Conservation (phyloP, 2,113 vertebrate species). For the Balaeniceps rex region DNA sequence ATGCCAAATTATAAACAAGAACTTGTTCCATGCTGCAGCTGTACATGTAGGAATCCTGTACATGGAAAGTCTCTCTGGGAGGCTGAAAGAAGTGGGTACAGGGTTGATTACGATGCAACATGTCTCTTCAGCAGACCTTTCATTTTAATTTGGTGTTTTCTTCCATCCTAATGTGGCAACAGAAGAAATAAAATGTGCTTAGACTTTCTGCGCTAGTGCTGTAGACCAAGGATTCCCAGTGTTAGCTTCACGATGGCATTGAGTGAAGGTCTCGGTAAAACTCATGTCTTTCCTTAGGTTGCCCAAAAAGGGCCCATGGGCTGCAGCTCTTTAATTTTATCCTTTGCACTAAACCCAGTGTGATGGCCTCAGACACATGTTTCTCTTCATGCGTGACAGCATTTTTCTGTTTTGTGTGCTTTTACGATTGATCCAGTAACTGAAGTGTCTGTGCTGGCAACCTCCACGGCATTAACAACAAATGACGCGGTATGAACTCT, state of each 20-base stretch:
- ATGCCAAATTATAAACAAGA: slow-evolving; percentile 32
- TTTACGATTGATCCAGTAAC: background rate
- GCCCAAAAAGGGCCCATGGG: background rate
- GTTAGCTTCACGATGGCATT: background rate
- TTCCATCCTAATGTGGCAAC: background rate
- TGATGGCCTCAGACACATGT: background rate
- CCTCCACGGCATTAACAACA: background rate
- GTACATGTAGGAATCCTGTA: background rate
- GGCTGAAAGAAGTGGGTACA: background rate
- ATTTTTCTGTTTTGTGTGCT: background rate
- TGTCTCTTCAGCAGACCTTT: background rate
- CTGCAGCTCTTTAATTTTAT: background rate
- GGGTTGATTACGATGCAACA: background rate
- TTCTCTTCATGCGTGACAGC: background rate
- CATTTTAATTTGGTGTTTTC: accelerated
- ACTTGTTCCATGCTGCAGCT: background rate
- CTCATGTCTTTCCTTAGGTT: background rate
- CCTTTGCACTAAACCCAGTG: background rate
- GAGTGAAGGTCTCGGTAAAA: background rate
- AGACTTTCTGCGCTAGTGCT: background rate
- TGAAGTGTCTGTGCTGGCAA: background rate
- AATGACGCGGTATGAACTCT: background rate
- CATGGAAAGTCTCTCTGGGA: background rate
- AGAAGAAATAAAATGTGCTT: background rate
- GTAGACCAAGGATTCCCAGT: background rate